A percentile compares a stretch with the other conserved stretches of the same genome.
Conservation (phyloP, 2,113 vertebrate genomes). For the Leptosomus discolor region DNA sequence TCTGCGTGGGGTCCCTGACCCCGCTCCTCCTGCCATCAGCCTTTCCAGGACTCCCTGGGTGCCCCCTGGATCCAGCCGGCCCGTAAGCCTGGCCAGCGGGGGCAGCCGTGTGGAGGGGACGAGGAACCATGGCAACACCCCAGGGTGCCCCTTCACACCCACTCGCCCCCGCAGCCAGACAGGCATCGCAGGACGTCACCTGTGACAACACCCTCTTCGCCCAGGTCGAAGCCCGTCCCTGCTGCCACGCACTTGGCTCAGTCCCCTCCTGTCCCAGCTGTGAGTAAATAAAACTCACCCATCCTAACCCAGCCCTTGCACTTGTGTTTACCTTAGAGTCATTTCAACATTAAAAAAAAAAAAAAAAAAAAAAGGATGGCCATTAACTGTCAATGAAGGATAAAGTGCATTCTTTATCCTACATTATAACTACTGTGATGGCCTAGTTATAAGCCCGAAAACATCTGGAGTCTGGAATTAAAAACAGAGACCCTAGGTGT, state of each 20-base stretch:
- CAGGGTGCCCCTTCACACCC: neutral
- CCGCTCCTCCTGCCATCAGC: neutral
- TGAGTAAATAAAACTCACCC: neutral
- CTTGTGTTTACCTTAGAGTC: neutral
- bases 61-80: neutral
- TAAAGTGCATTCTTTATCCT: neutral
- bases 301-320: neutral
- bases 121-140: neutral
- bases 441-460: neutral
- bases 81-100: accelerated
- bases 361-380: neutral
- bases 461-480: neutral
- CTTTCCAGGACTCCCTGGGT: accelerated
- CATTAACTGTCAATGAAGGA: neutral
- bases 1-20: accelerated
- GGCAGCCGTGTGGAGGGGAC: accelerated
- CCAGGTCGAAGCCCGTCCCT: accelerated
- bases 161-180: accelerated
- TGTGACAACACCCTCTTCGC: accelerated
- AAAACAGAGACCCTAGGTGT: neutral
- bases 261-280: neutral
- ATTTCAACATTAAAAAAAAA: neutral
- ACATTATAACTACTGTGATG: neutral
- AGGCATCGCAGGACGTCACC: neutral
- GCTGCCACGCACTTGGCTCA: accelerated